Conservation (phyloP, 2,888 invertebrate species). For the Pollenia labialis region DNA sequence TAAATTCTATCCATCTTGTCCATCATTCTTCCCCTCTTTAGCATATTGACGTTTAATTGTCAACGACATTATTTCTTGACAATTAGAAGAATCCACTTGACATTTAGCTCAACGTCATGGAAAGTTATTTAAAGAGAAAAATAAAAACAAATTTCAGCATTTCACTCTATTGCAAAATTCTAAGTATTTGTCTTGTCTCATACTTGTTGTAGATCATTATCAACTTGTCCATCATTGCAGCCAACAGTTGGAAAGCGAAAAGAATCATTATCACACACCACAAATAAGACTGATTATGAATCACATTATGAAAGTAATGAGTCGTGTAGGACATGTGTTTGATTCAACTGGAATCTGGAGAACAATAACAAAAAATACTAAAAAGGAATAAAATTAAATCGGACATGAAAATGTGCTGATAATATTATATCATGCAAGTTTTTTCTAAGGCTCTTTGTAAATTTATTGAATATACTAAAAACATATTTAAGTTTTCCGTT, state of each 20-base stretch:
- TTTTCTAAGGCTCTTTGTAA: background rate
- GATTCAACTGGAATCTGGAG: constrained; percentile 50
- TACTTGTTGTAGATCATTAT: constrained; percentile 27
- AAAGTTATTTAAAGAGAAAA: background rate
- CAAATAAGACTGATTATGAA: constrained; percentile 51
- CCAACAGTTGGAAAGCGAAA: constrained; percentile 25
- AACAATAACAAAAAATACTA: background rate
- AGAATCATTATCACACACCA: constrained; percentile 30
- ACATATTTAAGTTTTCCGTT: background rate
- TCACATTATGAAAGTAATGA: constrained; percentile 63
- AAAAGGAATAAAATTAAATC: background rate
- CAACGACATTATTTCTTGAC: constrained; percentile 13
- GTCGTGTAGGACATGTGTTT: constrained; percentile 68
- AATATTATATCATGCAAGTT: background rate
- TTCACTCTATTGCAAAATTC: constrained; percentile 1
- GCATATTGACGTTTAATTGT: constrained; percentile 14
- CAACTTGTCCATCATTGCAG: constrained; percentile 14
- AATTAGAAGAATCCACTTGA: constrained; percentile 58
- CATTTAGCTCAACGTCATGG: constrained; percentile 17
- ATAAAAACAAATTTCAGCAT: background rate
- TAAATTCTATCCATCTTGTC: background rate
- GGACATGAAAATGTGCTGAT: background rate
- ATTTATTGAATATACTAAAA: background rate
- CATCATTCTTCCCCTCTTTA: background rate
- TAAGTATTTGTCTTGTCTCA: background rate